These are phyloP conservation scores for Masticophis lateralis DNA, from an alignment of 2,797 vertebrate species.

Conservation along the genomic window DNA sequence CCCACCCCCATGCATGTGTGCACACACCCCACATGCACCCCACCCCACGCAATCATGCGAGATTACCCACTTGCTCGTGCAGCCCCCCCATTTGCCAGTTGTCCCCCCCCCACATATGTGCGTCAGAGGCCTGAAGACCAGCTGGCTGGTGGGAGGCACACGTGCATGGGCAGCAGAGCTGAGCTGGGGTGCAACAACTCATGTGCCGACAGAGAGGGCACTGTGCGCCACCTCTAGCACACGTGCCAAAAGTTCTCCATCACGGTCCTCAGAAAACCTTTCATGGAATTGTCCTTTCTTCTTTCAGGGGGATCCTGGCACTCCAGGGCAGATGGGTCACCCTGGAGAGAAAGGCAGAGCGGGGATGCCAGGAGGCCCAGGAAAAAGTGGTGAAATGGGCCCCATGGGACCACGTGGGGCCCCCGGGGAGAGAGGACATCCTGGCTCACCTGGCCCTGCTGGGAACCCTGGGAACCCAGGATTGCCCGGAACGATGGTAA, in stretches of 20 bases:
- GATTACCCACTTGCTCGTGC: background rate
- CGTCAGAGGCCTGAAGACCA: too few relatives aligned
- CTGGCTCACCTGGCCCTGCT: conserved; percentile 75
- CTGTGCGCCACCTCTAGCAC: too few relatives aligned
- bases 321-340: conserved; percentile 78
- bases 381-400: conserved; percentile 84
- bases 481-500: conserved; percentile 84
- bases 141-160: too few relatives aligned
- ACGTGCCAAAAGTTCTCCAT: too few relatives aligned
- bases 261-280: background rate
- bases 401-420: conserved; percentile 83
- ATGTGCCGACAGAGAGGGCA: too few relatives aligned
- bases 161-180: too few relatives aligned
- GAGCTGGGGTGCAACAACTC: too few relatives aligned
- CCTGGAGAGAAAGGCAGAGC: conserved; percentile 90
- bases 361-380: conserved; percentile 80
- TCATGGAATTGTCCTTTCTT: background rate
- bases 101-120: too few relatives aligned
- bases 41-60: rapidly evolving
- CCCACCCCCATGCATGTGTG: too few relatives aligned
- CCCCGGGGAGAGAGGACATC: conserved; percentile 83
- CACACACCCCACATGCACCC: too few relatives aligned
- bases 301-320: conserved; percentile 85
- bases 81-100: background rate
- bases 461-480: conserved; percentile 81